phyloP scores from a whole-genome alignment of 2,888 invertebrate genomes.

The Papilio protenor region DNA sequence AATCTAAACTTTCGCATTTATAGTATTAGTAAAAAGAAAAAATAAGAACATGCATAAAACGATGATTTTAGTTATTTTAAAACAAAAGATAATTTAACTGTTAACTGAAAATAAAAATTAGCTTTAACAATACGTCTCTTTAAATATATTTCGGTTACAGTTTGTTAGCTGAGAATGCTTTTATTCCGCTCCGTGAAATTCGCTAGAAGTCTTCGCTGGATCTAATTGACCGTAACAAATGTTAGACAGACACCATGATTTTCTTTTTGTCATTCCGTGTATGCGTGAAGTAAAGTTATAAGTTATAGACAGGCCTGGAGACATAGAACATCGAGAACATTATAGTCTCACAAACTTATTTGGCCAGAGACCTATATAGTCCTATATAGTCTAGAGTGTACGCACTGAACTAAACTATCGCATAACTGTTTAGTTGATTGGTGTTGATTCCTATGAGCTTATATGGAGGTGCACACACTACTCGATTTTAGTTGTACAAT shows the following conservation, averaged over 20 bases:
- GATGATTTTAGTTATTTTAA: too few species aligned
- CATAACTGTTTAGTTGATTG: too few species aligned
- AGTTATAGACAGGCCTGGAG: slow-evolving; percentile 25
- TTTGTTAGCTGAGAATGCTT: slow-evolving; percentile 29
- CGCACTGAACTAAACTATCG: too few species aligned
- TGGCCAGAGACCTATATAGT: neutral
- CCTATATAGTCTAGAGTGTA: too few species aligned
- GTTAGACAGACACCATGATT: slow-evolving; percentile 39
- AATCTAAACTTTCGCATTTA: too few species aligned
- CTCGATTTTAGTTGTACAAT: too few species aligned
- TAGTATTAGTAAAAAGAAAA: too few species aligned
- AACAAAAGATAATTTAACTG: too few species aligned
- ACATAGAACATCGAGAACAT: slow-evolving; percentile 37
- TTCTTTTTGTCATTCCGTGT: slow-evolving; percentile 35
- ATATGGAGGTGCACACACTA: too few species aligned
- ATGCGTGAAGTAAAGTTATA: slow-evolving; percentile 28
- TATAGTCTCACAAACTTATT: neutral
- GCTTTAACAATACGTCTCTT: neutral
- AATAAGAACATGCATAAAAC: too few species aligned
- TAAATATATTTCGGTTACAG: slow-evolving; percentile 27
- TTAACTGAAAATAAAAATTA: too few species aligned
- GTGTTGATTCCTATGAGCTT: too few species aligned
- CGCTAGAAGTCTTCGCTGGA: slow-evolving; percentile 22
- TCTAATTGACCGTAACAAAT: slow-evolving; percentile 42
- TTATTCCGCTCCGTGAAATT: slow-evolving; percentile 33